Base-by-base conservation (phyloP, 2,113 vertebrate species). In the Oophaga pumilio region DNA sequence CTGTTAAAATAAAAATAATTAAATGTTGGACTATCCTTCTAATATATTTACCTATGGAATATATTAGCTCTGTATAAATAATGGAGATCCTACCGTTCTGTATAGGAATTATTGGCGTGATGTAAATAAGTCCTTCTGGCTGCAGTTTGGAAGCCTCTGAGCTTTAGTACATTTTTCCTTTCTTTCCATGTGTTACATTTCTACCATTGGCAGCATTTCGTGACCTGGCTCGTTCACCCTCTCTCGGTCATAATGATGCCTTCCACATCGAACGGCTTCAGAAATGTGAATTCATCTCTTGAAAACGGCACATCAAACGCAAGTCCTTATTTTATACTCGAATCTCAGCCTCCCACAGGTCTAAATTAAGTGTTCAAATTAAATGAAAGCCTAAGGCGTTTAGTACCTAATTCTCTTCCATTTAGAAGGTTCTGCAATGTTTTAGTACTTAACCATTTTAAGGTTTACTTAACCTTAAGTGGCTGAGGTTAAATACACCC, bases 301-400 rank as follows among this genome's bases (percentile, higher is more conserved):
- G 68, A 83, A 88, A 88, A 64, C 57, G 28, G 69, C 57, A 83
- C 86, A 83, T 83, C 86, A 88, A 88, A 87, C 56, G 17, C 86
- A 82, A 66, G 86, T 82, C 79, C 59, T 77, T 77, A 68, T 88
- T 66, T 88, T 84, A 64, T 68, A 52, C 59, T 77, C 8, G 71
- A 68, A 52, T 76, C 79, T 76, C 71, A 8, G 59, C 60, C 80
- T 84, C 87, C 87, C 87, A 76, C 71, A 77, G 81, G 80, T 84
- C 69, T 64, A 88, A 88, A 88, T 88, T 77, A 88, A 88, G 73
- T 84, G 80, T 49, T 88, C 12, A 83, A 88, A 88, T 88, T 88
- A 84, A 77, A 77, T 84, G 73, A 84, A 84, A 83, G 73, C 87
- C 87, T 66, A 8, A 64, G 73, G 60, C 87, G 53, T 76, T 68